Evolutionary conservation across 2,113 vertebrate species (phyloP).

Genomic region (Perca schrenkii): DNA sequence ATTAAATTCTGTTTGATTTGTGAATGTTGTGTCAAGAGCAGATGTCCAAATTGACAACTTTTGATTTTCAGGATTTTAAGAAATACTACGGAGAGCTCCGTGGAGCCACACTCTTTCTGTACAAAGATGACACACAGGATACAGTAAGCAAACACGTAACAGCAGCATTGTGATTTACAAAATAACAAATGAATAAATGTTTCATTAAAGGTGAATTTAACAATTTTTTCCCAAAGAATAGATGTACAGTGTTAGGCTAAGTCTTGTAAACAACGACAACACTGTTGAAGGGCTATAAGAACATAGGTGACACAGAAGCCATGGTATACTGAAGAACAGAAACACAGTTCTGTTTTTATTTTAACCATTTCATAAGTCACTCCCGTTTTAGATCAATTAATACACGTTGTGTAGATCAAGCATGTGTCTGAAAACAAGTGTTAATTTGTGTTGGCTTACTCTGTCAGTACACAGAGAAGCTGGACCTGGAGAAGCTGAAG

Average conservation of each 20-base stretch:
- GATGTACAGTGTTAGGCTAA: not conserved
- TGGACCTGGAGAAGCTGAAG: conserved; percentile 70
- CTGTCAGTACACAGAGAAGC: conserved; percentile 75
- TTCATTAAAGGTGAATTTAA: not conserved
- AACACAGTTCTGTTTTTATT: not conserved
- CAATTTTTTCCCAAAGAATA: not conserved
- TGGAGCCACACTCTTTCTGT: conserved; percentile 76
- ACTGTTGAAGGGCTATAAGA: not conserved
- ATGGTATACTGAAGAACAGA: not conserved
- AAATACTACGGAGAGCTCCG: conserved; percentile 75
- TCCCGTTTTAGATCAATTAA: not conserved
- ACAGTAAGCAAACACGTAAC: conserved; percentile 60
- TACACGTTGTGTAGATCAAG: not conserved
- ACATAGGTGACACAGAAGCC: not conserved
- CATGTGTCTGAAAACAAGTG: too few species aligned
- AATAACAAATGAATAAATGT: not conserved
- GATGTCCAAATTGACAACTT: not conserved
- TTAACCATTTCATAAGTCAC: not conserved
- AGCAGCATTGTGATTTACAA: not conserved
- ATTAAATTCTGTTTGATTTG: not conserved
- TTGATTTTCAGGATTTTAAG: conserved; percentile 69
- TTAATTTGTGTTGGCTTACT: not conserved
- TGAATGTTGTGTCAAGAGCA: not conserved
- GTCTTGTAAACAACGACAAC: not conserved
- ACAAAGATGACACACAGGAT: conserved; percentile 63